Evolutionary conservation across 2,888 invertebrate species (phyloP), one percentile per base, ranked within the genome.

Genomic region (Chironomus tentans): DNA sequence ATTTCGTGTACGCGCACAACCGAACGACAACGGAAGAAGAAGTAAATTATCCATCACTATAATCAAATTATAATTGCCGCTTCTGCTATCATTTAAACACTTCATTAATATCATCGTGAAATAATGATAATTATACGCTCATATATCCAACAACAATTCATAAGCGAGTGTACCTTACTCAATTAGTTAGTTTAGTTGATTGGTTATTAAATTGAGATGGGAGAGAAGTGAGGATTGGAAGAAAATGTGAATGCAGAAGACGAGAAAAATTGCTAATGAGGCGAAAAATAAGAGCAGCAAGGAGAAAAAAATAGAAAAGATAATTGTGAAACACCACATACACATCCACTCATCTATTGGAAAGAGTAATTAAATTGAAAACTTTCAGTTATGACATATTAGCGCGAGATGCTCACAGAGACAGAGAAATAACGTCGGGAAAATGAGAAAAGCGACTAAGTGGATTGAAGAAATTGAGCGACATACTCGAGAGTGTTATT

Each of bases 331-430:
- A 56, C 6, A 56, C 56, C 56, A 56, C 56, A 56, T 56, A 56
- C 5, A 18, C 13, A 38, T 38, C 38, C 13, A 50, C 56, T 15
- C 15, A 18, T 15, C 4, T 56, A 56, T 56, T 15, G 56, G 18
- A 56, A 18, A 18, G 56, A 48, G 21, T 72, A 72, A 72, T 72
- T 72, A 72, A 62, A 72, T 72, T 72, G 72, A 72, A 71, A 72
- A 62, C 61, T 62, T 50, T 56, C 22, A 24, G 21, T 22, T 71
- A 71, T 71, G 71, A 71, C 65, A 65, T 65, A 65, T 65, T 24
- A 56, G 56, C 56, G 65, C 7, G 22, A 65, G 65, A 65, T 24
- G 65, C 5, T 24, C 21, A 7, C 7, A 18, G 65, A 65, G 21
- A 24, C 65, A 24, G 22, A 65, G 13, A 65, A 21, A 21, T 48